Evolutionary conservation across 2,888 invertebrate genomes (phyloP), one percentile per base, ranked within the genome.

Genomic region (Lasioglossum zephyrum): DNA sequence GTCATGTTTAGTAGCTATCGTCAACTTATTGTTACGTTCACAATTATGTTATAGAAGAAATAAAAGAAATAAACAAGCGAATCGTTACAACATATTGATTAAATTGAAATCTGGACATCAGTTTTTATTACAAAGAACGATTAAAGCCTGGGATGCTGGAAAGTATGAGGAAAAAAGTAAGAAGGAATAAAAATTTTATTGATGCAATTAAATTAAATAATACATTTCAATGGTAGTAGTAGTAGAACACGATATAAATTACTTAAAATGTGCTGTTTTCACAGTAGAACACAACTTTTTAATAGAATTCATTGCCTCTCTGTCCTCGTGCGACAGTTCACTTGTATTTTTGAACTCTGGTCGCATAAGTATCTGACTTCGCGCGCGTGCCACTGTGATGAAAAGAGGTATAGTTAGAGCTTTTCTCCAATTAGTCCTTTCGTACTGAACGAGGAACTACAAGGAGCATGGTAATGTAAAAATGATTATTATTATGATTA

Each of bases 351-450:
- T 94, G 87, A 96, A 96, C 91, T 96, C 96, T 93, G 96, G 96
- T 72, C 96, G 94, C 22, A 94, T 88, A 2, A 95, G 94, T 69
- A 96, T 92, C 89, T 96, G 96, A 70, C 93, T 93, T 92, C 96
- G 95, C 8, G 95, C 94, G 73, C 96, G 95, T 81, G 96, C 96
- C 13, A 93, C 87, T 74, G 94, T 95, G 79, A 96, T 91, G 16
- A 96, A 96, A 91, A 96, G 94, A 2, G 96, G 96, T 79, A 95
- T 95, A 82, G 95, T 95, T 66, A 96, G 92, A 60, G 96, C 92
- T 66, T 93, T 93, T 44, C 94, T 92, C 96, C 96, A 96, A 91
- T 96, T 95, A 0, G 96, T 95, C 66, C 92, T 93, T 93, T 96
- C 95, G 84, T 95, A 95, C 75, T 96, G 95, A 16, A 94, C 95